Conservation (phyloP, 2,888 invertebrate species). For the Heterodera filipjevi region DNA sequence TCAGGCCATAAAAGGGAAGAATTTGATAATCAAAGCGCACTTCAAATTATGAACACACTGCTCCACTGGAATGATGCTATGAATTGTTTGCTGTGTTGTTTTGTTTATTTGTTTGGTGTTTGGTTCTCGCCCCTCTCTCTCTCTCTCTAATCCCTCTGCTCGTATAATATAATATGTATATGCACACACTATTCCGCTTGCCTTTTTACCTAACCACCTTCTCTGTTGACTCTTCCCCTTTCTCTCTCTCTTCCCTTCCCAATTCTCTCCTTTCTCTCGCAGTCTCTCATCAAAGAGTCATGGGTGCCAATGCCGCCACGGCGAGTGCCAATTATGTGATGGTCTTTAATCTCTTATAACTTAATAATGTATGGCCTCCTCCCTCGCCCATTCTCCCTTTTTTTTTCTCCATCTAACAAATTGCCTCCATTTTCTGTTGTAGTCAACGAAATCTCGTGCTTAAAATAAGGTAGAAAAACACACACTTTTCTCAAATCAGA, state of each 20-base stretch:
- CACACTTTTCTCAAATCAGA: too few relatives aligned
- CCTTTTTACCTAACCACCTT: background rate
- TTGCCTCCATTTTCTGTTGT: background rate
- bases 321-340: too few relatives aligned
- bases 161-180: too few relatives aligned
- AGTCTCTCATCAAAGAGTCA: background rate
- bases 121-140: background rate
- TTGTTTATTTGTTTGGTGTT: background rate
- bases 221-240: background rate
- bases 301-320: too few relatives aligned
- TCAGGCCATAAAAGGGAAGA: too few relatives aligned
- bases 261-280: background rate
- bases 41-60: background rate
- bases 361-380: too few relatives aligned
- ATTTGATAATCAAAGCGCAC: too few relatives aligned
- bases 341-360: too few relatives aligned
- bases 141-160: too few relatives aligned
- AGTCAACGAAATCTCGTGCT: too few relatives aligned
- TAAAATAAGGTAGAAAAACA: too few relatives aligned
- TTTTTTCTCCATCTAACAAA: background rate
- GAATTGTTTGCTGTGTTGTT: background rate
- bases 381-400: background rate
- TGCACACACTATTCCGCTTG: background rate
- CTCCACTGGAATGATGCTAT: background rate
- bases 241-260: background rate